phyloP scores from a whole-genome alignment of 2,888 invertebrate genomes.

The Creontiades dilutus region DNA sequence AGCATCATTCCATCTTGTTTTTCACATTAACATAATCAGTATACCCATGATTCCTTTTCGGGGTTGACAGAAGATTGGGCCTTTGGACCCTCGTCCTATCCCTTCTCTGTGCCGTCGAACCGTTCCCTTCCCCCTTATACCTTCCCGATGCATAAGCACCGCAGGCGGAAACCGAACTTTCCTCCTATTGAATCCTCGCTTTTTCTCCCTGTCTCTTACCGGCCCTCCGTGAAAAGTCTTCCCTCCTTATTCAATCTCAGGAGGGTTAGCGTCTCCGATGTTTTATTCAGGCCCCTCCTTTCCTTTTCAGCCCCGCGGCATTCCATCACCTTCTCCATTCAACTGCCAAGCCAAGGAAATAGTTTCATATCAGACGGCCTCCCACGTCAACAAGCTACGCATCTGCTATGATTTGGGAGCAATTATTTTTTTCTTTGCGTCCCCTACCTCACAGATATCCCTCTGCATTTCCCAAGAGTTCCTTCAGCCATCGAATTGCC shows the following conservation, averaged over 20 bases:
- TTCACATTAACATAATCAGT: too few relatives aligned
- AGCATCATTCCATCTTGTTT: too few relatives aligned
- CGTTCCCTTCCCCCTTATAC: not conserved
- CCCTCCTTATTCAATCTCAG: slow-evolving; percentile 17
- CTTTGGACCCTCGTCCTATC: not conserved
- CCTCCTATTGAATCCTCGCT: slow-evolving; percentile 7
- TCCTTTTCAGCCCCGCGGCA: not conserved
- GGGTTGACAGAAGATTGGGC: too few relatives aligned
- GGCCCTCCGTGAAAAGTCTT: not conserved
- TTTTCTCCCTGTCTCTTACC: slow-evolving; percentile 4
- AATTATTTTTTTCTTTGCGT: not conserved
- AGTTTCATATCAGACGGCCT: not conserved
- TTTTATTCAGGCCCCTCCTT: slow-evolving; percentile 23
- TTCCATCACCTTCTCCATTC: slow-evolving; percentile 9
- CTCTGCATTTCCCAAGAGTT: too few relatives aligned
- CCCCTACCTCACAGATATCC: too few relatives aligned
- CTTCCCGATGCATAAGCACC: not conserved
- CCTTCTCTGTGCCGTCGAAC: not conserved
- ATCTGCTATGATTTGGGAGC: not conserved
- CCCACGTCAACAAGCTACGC: not conserved
- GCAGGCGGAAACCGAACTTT: slow-evolving; percentile 3
- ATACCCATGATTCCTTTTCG: too few relatives aligned
- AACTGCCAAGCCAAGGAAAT: not conserved
- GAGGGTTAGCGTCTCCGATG: not conserved
- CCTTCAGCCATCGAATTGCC: too few relatives aligned